Percentiles rank a stretch among this genome's conserved stretches.
These are phyloP conservation scores for Chrysina gloriosa DNA, from an alignment of 2,888 invertebrate genomes.

Conservation along the genomic window DNA sequence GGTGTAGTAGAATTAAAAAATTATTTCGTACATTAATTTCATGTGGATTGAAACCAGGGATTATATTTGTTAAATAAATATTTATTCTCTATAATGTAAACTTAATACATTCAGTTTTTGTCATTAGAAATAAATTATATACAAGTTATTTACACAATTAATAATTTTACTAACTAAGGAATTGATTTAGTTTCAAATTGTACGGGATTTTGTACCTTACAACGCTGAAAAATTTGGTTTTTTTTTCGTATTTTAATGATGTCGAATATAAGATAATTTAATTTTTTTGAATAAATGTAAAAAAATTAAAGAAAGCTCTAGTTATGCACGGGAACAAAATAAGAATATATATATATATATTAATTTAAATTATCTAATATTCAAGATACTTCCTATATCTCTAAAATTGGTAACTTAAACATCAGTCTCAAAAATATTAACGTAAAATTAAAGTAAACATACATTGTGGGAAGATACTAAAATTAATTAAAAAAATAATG, in stretches of 20 bases:
- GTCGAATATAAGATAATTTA: not conserved
- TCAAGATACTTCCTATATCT: not conserved
- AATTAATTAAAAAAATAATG: not conserved
- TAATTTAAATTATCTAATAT: not conserved
- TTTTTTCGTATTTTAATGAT: no score
- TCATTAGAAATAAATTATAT: slow-evolving; percentile 42
- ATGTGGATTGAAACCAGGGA: slow-evolving; percentile 15
- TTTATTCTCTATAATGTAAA: slow-evolving; percentile 45
- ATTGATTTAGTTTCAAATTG: not conserved
- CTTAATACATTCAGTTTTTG: slow-evolving; percentile 41
- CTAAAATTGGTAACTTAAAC: slow-evolving; percentile 46
- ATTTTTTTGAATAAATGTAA: not conserved
- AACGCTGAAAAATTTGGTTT: no score
- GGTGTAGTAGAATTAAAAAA: no score
- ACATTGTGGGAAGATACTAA: not conserved
- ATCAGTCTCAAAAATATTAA: slow-evolving; percentile 46
- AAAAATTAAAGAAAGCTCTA: not conserved
- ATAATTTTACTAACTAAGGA: slow-evolving; percentile 8
- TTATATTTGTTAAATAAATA: slow-evolving; percentile 44
- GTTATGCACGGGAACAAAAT: no score
- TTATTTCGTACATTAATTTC: not conserved
- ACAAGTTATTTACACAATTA: slow-evolving; percentile 45
- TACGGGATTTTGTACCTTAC: not conserved
- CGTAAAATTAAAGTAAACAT: slow-evolving; percentile 25
- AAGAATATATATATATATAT: not conserved